These are phyloP conservation scores for Polyodon spathula DNA, from an alignment of 2,113 vertebrate genomes.

Conservation along the genomic window DNA sequence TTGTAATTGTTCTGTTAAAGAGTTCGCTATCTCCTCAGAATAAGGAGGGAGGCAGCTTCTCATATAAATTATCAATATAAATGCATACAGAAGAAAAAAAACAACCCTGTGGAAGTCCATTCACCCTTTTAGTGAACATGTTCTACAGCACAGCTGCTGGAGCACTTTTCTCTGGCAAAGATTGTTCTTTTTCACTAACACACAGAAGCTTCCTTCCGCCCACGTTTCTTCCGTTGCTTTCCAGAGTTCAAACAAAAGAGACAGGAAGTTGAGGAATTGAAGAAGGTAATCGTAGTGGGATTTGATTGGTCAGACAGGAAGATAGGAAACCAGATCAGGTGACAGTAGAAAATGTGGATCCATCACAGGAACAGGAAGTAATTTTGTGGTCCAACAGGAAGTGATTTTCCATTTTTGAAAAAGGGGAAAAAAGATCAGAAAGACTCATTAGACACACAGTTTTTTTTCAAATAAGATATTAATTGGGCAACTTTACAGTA, in stretches of 20 bases:
- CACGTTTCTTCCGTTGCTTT: conserved; percentile 99
- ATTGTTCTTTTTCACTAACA: conserved; percentile 99
- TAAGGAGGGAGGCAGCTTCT: conserved; percentile 61
- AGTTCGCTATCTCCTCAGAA: conserved; percentile 76
- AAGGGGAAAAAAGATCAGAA: conserved; percentile 57
- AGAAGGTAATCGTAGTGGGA: conserved; percentile 49
- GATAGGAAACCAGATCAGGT: conserved; percentile 63
- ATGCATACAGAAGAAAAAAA: conserved; percentile 49
- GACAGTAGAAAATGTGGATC: conserved; percentile 68
- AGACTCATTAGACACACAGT: conserved; percentile 62
- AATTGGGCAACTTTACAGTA: too few relatives aligned
- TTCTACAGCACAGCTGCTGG: conserved; percentile 98
- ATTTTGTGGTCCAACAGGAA: conserved; percentile 70
- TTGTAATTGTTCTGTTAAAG: conserved; percentile 87
- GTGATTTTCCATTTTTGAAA: conserved; percentile 78
- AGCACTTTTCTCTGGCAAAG: conserved; percentile 96
- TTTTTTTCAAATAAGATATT: too few relatives aligned
- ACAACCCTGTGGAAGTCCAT: conserved; percentile 46
- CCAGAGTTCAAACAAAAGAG: conserved; percentile 69
- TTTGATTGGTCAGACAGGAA: conserved; percentile 68
- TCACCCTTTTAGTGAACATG: conserved; percentile 95
- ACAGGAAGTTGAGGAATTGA: conserved; percentile 49
- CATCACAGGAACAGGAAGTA: conserved; percentile 68
- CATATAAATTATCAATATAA: conserved; percentile 60
- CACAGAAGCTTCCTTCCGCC: conserved; percentile 98